These are phyloP conservation scores for Melopsittacus undulatus DNA, from an alignment of 2,797 vertebrate genomes.

Conservation along the genomic window DNA sequence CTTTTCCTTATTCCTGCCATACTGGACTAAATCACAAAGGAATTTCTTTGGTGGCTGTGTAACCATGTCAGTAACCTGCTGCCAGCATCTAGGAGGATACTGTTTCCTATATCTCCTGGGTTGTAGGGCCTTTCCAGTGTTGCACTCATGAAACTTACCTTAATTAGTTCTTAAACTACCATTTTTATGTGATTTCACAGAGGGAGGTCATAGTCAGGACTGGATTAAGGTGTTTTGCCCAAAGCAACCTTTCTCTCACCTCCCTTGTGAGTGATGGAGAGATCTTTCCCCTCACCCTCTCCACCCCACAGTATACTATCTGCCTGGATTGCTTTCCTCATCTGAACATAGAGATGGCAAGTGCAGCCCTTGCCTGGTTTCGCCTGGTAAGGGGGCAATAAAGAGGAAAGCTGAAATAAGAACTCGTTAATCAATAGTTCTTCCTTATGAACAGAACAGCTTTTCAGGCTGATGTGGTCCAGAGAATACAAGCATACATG, in stretches of 20 bases:
- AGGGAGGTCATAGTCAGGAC: not conserved
- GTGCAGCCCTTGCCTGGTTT: not conserved
- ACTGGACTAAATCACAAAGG: not conserved
- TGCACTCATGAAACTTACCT: not conserved
- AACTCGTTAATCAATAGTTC: not conserved
- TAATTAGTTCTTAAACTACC: not conserved
- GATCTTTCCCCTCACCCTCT: not conserved
- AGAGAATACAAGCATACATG: rapidly evolving
- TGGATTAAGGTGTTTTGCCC: not conserved
- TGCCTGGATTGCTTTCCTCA: not conserved
- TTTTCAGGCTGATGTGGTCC: not conserved
- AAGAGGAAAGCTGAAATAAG: not conserved
- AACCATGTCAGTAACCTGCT: not conserved
- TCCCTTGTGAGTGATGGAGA: not conserved
- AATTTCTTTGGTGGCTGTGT: not conserved
- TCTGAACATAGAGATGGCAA: not conserved
- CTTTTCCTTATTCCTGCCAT: not conserved
- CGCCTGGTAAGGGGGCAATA: not conserved
- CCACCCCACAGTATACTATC: too few relatives aligned
- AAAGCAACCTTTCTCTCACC: not conserved
- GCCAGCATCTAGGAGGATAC: not conserved
- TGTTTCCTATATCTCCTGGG: not conserved
- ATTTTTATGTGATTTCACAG: not conserved
- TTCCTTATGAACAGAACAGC: not conserved
- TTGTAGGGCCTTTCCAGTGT: not conserved